phyloP scores from a whole-genome alignment of 2,113 vertebrate species.

The Rhinichthys klamathensis region DNA sequence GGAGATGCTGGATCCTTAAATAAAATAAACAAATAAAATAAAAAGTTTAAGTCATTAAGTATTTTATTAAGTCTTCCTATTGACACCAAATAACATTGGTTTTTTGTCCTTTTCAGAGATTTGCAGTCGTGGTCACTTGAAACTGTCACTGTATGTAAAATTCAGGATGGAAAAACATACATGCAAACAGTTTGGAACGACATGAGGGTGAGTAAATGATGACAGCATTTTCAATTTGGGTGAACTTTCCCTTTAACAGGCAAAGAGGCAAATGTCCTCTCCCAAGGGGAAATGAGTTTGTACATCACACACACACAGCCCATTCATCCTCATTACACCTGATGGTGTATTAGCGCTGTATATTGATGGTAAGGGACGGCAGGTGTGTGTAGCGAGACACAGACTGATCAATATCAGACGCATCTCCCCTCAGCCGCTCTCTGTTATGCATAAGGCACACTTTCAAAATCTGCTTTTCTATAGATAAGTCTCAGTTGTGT shows the following conservation, averaged over 20 bases:
- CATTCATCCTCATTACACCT: slow-evolving; percentile 55
- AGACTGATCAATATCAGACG: slow-evolving; percentile 51
- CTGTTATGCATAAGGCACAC: background rate
- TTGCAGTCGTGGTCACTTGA: background rate
- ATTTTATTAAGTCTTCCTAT: background rate
- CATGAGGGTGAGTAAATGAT: background rate
- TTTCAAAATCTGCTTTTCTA: background rate
- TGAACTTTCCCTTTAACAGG: slow-evolving; percentile 26
- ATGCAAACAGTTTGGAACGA: background rate
- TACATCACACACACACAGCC: background rate
- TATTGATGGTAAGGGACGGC: slow-evolving; percentile 41
- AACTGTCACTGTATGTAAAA: background rate
- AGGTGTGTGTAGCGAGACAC: slow-evolving; percentile 37
- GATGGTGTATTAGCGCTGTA: slow-evolving; percentile 49
- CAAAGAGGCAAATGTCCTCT: slow-evolving; percentile 45
- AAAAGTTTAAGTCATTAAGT: too few relatives aligned
- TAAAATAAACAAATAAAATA: too few relatives aligned
- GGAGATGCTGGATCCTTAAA: too few relatives aligned
- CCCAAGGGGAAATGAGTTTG: slow-evolving; percentile 50
- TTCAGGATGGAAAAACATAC: background rate
- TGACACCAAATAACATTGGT: background rate
- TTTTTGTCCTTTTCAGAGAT: background rate
- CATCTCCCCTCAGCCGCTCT: background rate
- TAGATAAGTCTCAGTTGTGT: slow-evolving; percentile 2
- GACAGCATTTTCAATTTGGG: background rate